Percentiles rank a stretch among this genome's conserved stretches.
Conservation (phyloP, 2,888 invertebrate genomes). For the Muscina levida region DNA sequence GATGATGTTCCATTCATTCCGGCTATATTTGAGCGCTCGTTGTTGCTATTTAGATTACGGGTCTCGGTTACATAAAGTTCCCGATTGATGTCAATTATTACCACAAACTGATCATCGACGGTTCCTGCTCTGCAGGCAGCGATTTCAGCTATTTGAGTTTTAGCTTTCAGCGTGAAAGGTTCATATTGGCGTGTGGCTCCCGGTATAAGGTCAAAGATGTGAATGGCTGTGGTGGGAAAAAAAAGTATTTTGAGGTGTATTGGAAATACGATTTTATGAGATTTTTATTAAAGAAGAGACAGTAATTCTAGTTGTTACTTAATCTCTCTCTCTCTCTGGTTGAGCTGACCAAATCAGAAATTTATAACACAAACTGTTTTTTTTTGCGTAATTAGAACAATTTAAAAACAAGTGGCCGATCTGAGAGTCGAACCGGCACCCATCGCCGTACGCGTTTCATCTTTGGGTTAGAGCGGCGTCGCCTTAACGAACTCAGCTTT, state of each 20-base stretch:
- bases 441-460: too few species aligned
- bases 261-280: too few species aligned
- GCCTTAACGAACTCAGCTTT: too few species aligned
- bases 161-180: slow-evolving; percentile 84
- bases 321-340: too few species aligned
- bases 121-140: slow-evolving; percentile 92
- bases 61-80: slow-evolving; percentile 90
- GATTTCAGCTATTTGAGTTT: slow-evolving; percentile 88
- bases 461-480: too few species aligned
- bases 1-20: slow-evolving; percentile 45
- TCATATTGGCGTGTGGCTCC: slow-evolving; percentile 82
- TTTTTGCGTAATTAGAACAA: not conserved
- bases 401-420: not conserved
- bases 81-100: slow-evolving; percentile 92
- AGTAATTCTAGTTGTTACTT: too few species aligned
- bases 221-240: slow-evolving; percentile 82
- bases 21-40: slow-evolving; percentile 46
- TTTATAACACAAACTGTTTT: not conserved
- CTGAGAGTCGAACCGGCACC: slow-evolving; percentile 52
- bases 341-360: too few species aligned
- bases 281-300: too few species aligned
- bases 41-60: slow-evolving; percentile 70
- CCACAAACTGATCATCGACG: slow-evolving; percentile 89
- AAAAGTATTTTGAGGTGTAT: not conserved
- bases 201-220: slow-evolving; percentile 89